Base-by-base conservation (phyloP, 2,888 invertebrate species). In the Polyommatus iphigenia region DNA sequence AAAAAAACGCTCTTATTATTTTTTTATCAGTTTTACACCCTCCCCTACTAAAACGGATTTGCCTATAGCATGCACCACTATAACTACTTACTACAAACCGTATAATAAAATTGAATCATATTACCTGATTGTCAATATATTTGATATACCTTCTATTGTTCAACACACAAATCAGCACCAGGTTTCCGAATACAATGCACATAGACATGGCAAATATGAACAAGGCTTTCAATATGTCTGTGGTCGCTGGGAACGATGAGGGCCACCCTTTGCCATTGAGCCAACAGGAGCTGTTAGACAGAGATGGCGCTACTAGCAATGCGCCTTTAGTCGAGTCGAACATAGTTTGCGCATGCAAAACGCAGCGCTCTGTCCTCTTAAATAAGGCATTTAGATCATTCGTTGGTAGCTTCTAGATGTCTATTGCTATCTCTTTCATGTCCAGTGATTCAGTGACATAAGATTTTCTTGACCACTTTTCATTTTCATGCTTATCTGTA, bases 121-220 rank as follows among this genome's bases (percentile, higher is more conserved):
- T 67, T 89, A 97, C 98, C 97, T 98, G 98, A 84, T 97, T 97
- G 87, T 97, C 97, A 84, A 98, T 97, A 87, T 97, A 97, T 86
- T 97, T 97, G 85, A 97, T 96, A 88, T 97, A 97, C 81, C 97
- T 95, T 77, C 97, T 95, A 89, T 97, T 97, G 90, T 98, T 98
- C 85, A 98, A 95, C 76, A 98, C 97, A 83, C 97, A 95, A 82
- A 98, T 97, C 46, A 98, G 95, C 80, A 97, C 93, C 76, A 97
- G 94, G 87, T 98, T 98, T 71, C 97, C 97, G 54, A 96, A 95
- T 71, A 98, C 96, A 81, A 98, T 97, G 62, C 97, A 97, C 87
- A 97, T 94, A 62, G 97, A 97, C 80, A 98, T 92, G 5, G 96
- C 90, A 80, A 98, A 95, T 84, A 98, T 96, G 83, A 98, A 95